Conservation (phyloP, 1,140 invertebrate genomes). For the Drosophila lini region DNA sequence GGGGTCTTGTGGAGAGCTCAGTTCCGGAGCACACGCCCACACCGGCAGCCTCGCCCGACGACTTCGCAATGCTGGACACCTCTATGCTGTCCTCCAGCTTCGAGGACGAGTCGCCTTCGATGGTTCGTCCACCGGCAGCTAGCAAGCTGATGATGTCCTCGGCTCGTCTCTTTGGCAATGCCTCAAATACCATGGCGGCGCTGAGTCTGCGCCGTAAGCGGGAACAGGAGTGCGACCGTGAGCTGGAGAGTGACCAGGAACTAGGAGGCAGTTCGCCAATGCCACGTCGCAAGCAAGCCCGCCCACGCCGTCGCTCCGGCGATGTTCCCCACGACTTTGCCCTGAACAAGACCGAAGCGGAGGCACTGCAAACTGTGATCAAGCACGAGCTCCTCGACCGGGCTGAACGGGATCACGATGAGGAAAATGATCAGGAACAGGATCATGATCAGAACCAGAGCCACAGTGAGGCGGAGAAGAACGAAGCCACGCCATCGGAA, state of each 20-base stretch:
- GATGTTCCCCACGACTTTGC: slow-evolving; percentile 87
- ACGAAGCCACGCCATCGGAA: slow-evolving; percentile 15
- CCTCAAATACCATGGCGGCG: slow-evolving; percentile 63
- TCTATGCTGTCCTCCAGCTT: slow-evolving; percentile 73
- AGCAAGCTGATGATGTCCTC: slow-evolving; percentile 75
- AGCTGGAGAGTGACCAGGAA: slow-evolving; percentile 72
- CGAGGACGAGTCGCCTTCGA: slow-evolving; percentile 75
- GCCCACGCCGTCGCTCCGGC: slow-evolving; percentile 91
- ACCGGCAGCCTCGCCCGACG: slow-evolving; percentile 87
- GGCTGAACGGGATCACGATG: slow-evolving; percentile 41
- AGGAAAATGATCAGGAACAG: slow-evolving; percentile 23
- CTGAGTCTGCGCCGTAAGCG: slow-evolving; percentile 75
- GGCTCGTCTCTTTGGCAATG: slow-evolving; percentile 59
- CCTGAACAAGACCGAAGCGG: slow-evolving; percentile 57
- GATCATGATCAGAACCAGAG: slow-evolving; percentile 14
- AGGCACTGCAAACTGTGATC: slow-evolving; percentile 77
- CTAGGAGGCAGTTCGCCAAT: slow-evolving; percentile 88
- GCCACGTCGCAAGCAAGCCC: slow-evolving; percentile 91
- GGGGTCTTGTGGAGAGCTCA: slow-evolving; percentile 90
- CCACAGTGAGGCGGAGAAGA: slow-evolving; percentile 31
- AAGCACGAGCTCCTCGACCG: slow-evolving; percentile 71
- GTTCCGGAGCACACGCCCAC: slow-evolving; percentile 88
- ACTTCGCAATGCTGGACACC: slow-evolving; percentile 84
- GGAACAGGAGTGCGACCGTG: slow-evolving; percentile 74
- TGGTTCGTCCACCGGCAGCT: slow-evolving; percentile 52